A percentile compares a stretch with the other conserved stretches of the same genome.
Conservation (phyloP, 2,113 vertebrate genomes). For the Ctenodactylus gundi region DNA sequence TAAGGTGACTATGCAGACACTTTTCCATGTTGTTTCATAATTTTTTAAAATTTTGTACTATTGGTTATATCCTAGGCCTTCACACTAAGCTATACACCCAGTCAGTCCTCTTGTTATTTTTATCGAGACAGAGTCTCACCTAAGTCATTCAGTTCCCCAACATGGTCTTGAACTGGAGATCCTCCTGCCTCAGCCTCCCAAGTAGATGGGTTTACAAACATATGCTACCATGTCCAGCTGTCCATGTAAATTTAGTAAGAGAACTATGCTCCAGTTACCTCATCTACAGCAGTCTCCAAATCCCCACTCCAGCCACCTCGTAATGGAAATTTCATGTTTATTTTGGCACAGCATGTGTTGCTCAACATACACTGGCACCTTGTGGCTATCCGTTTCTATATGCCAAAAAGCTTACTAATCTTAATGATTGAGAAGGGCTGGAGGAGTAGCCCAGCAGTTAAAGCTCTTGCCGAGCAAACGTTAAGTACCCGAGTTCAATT, state of each 20-base stretch:
- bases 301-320: background rate
- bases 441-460: too few relatives aligned
- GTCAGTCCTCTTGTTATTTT: too few relatives aligned
- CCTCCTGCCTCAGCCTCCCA: background rate
- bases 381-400: background rate
- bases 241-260: background rate
- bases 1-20: background rate
- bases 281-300: background rate
- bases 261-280: background rate
- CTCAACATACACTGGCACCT: background rate
- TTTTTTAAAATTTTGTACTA: background rate
- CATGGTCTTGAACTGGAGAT: background rate
- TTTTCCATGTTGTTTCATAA: background rate
- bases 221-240: background rate
- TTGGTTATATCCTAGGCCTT: background rate
- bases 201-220: background rate
- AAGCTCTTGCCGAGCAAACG: too few relatives aligned
- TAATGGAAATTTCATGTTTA: background rate
- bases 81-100: background rate
- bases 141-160: background rate
- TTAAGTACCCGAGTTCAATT: too few relatives aligned
- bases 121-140: background rate
- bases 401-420: background rate
- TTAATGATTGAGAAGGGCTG: too few relatives aligned
- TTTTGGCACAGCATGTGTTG: background rate